These are phyloP conservation scores for Formica selysi DNA, from an alignment of 1,140 invertebrate species.

Conservation along the genomic window DNA sequence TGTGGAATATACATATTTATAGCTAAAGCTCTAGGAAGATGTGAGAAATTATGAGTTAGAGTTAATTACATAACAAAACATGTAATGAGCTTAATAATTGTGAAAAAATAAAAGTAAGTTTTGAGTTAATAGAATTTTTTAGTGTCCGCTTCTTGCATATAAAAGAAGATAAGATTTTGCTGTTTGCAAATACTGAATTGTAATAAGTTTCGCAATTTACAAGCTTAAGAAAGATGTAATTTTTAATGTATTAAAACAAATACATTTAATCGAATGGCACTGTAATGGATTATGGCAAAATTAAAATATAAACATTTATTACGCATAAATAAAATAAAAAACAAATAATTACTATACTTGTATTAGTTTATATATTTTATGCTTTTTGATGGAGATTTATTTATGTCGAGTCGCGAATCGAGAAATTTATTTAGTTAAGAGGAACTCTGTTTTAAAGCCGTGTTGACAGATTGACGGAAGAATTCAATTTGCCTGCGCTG, in stretches of 20 bases:
- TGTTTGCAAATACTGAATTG: background rate
- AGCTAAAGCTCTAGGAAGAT: background rate
- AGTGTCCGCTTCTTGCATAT: background rate
- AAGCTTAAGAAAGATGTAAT: background rate
- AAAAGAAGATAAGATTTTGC: background rate
- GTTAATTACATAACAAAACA: background rate
- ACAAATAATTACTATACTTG: background rate
- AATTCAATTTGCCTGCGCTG: background rate
- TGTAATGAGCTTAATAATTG: background rate
- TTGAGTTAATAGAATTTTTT: background rate
- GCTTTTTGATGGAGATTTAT: background rate
- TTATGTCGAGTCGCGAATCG: background rate
- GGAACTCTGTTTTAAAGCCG: slow-evolving; percentile 22
- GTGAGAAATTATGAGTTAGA: background rate
- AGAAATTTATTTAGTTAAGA: slow-evolving; percentile 35
- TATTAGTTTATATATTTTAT: background rate
- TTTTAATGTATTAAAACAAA: background rate
- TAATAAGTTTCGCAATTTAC: background rate
- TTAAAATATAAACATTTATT: background rate
- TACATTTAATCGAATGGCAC: background rate
- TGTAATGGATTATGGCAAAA: background rate
- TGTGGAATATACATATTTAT: background rate
- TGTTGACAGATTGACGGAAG: slow-evolving; percentile 10
- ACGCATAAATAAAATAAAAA: slow-evolving; percentile 7
- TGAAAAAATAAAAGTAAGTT: background rate